These are phyloP conservation scores for Scomber scombrus DNA, from an alignment of 2,113 vertebrate genomes.

Conservation along the genomic window DNA sequence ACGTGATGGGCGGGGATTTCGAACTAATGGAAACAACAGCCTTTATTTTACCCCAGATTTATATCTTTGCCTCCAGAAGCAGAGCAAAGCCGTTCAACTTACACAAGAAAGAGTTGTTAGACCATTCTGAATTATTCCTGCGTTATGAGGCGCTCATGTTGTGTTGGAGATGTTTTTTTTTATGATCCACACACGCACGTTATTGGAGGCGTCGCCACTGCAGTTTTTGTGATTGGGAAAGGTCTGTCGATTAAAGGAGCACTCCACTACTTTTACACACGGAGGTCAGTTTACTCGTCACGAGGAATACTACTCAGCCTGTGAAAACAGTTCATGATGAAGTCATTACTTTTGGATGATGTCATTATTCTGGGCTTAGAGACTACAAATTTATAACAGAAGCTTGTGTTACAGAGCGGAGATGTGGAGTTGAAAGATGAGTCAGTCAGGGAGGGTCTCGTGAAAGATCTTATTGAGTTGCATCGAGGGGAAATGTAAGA, in stretches of 20 bases:
- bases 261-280: not conserved
- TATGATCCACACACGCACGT: not conserved
- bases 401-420: no score
- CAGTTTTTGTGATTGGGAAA: not conserved
- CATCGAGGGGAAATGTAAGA: no score
- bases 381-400: no score
- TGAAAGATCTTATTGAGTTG: no score
- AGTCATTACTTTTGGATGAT: no score
- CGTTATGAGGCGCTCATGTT: conserved; percentile 1
- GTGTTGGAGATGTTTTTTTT: not conserved
- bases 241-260: not conserved
- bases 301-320: no score
- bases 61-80: conserved; percentile 3
- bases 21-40: conserved; percentile 28
- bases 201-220: not conserved
- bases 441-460: no score
- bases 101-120: conserved; percentile 18
- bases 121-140: not conserved
- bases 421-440: no score
- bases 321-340: not conserved
- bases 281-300: not conserved
- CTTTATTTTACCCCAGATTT: conserved; percentile 22
- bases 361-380: no score
- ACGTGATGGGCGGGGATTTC: conserved; percentile 38
- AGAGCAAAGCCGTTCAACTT: not conserved